These are phyloP conservation scores for Chaunax sp. DNA, from an alignment of 2,797 vertebrate genomes.

Conservation along the genomic window DNA sequence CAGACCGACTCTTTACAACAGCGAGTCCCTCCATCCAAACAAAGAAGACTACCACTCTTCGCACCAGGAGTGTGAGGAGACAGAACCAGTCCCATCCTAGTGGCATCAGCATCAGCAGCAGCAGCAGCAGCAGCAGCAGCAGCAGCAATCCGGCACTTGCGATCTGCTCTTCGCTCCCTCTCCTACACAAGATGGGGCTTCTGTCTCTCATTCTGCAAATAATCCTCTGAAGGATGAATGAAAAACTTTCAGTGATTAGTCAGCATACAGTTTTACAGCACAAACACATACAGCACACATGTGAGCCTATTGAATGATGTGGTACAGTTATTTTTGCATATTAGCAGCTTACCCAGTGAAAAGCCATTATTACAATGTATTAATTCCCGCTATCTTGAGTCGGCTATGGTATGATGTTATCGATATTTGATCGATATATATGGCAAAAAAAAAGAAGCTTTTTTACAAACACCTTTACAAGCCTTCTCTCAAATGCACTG, in stretches of 20 bases:
- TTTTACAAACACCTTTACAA: constrained; percentile 32
- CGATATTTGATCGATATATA: background rate
- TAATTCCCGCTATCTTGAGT: constrained; percentile 15
- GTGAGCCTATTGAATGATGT: constrained; percentile 2
- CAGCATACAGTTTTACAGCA: constrained; percentile 32
- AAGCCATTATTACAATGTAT: constrained; percentile 6
- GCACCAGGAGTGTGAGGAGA: constrained; percentile 82
- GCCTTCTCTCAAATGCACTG: constrained; percentile 15
- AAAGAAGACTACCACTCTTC: constrained; percentile 79
- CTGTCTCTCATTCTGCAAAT: constrained; percentile 50
- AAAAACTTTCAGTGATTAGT: background rate
- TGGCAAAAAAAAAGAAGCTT: constrained; percentile 12
- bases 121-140: constrained; percentile 26
- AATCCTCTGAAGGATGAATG: constrained; percentile 45
- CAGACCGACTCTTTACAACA: constrained; percentile 58
- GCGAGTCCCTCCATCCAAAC: constrained; percentile 62
- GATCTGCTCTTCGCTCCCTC: constrained; percentile 11
- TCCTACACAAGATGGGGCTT: constrained; percentile 43
- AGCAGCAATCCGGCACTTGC: constrained; percentile 31
- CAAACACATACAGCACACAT: constrained; percentile 42
- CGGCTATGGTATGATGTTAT: constrained; percentile 21
- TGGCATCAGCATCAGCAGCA: constrained; percentile 38
- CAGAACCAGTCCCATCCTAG: constrained; percentile 68
- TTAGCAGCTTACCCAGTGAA: constrained; percentile 9
- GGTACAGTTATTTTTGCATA: constrained; percentile 11